These are phyloP conservation scores for Hyperoplus immaculatus DNA, from an alignment of 2,797 vertebrate species.

Conservation along the genomic window DNA sequence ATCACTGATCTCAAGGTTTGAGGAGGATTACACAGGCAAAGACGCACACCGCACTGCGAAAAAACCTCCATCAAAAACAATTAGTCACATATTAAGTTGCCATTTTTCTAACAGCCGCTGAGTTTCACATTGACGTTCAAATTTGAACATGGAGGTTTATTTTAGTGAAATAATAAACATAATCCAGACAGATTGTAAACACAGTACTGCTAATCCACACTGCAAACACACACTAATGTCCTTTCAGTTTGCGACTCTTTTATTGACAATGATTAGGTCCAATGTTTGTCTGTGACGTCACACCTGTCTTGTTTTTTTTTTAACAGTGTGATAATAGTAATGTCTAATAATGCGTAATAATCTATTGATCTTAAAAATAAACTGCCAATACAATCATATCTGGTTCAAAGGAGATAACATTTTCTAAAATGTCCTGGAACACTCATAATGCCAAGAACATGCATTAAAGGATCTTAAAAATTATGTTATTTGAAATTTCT, in stretches of 20 bases:
- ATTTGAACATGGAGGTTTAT: slow-evolving; percentile 7
- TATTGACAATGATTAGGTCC: slow-evolving; percentile 77
- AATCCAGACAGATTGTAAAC: slow-evolving; percentile 13
- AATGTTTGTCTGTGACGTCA: slow-evolving; percentile 34
- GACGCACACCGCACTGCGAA: neutral
- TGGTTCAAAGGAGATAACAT: slow-evolving; percentile 18
- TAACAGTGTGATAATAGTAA: neutral
- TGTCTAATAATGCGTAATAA: neutral
- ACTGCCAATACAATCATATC: neutral
- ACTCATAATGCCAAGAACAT: neutral
- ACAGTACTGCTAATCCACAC: slow-evolving; percentile 23
- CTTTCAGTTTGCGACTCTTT: neutral
- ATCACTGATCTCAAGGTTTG: slow-evolving; percentile 93
- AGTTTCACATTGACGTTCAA: neutral
- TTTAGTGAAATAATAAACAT: slow-evolving; percentile 13
- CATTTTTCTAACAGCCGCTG: neutral
- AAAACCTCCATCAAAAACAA: slow-evolving; percentile 8
- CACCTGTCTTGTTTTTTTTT: neutral
- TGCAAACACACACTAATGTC: too few species aligned
- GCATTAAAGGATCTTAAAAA: too few species aligned
- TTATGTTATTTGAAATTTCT: too few species aligned
- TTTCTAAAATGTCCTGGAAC: neutral
- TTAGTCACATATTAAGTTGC: neutral
- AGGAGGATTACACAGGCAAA: slow-evolving; percentile 8
- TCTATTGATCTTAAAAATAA: slow-evolving; percentile 16